A percentile compares a stretch with the other conserved stretches of the same genome.
Conservation (phyloP, 2,888 invertebrate species). For the Stenurella melanura region DNA sequence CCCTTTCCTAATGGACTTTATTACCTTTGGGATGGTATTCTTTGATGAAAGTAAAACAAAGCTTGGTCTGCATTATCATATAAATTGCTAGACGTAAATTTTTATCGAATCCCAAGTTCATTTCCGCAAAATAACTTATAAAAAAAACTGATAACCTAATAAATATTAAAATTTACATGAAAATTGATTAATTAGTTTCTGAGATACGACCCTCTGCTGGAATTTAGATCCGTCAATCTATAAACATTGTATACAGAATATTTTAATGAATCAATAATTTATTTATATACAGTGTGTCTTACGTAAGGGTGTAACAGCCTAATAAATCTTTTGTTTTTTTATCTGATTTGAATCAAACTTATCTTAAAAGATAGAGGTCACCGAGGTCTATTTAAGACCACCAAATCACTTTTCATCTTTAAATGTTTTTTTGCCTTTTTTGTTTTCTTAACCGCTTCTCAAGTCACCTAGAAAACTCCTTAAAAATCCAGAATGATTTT, state of each 20-base stretch:
- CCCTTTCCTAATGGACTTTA: conserved; percentile 7
- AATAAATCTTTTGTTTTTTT: too few relatives aligned
- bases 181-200: neutral
- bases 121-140: neutral
- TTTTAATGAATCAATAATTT: too few relatives aligned
- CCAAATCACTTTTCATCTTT: too few relatives aligned
- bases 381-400: too few relatives aligned
- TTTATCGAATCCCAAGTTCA: conserved; percentile 2
- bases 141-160: conserved; percentile 2
- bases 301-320: too few relatives aligned
- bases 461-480: too few relatives aligned
- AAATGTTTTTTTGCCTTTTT: too few relatives aligned
- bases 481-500: too few relatives aligned
- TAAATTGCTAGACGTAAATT: conserved; percentile 7
- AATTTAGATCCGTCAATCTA: neutral
- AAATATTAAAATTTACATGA: neutral
- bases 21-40: neutral
- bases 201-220: neutral
- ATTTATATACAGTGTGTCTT: too few relatives aligned
- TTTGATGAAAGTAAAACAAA: conserved; percentile 7
- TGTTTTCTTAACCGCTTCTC: too few relatives aligned
- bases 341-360: too few relatives aligned
- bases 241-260: neutral
- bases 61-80: conserved; percentile 1
- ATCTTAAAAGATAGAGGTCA: too few relatives aligned